These are phyloP conservation scores for Aviceda subcristata DNA, from an alignment of 2,113 vertebrate species.

Conservation along the genomic window DNA sequence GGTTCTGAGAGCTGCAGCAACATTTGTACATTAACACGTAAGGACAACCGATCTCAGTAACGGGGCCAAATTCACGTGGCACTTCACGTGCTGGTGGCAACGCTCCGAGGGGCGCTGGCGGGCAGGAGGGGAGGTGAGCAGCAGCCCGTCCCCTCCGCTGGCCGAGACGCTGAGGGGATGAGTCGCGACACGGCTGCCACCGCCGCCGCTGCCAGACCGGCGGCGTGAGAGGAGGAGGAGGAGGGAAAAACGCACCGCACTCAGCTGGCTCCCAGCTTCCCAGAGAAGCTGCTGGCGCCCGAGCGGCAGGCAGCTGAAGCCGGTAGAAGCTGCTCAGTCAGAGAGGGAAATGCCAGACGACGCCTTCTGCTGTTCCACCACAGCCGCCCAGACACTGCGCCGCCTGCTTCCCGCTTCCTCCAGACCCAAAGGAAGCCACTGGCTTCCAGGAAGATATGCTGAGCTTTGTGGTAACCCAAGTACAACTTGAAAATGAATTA, in stretches of 20 bases:
- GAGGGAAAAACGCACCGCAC: fast-evolving
- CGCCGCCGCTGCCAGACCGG: background rate
- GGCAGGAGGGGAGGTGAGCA: background rate
- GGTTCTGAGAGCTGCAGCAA: background rate
- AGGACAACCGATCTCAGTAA: background rate
- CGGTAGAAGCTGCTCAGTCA: background rate
- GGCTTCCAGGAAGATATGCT: background rate
- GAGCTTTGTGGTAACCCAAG: background rate
- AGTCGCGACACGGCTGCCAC: fast-evolving
- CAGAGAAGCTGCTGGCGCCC: background rate
- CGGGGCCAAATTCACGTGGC: background rate
- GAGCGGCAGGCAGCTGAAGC: background rate
- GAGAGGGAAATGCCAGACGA: background rate
- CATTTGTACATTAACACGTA: background rate
- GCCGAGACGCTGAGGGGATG: background rate
- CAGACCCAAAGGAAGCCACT: background rate
- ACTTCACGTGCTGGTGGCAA: background rate
- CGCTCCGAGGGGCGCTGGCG: fast-evolving
- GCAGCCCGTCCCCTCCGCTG: background rate
- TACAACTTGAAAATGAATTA: background rate
- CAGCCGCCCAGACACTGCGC: background rate
- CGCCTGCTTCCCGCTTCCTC: background rate
- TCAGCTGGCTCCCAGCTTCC: background rate
- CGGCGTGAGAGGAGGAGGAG: background rate
- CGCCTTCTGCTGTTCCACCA: background rate